A percentile compares a stretch with the other conserved stretches of the same genome.
Conservation (phyloP, 1,140 invertebrate species). For the Papilio dardanus region DNA sequence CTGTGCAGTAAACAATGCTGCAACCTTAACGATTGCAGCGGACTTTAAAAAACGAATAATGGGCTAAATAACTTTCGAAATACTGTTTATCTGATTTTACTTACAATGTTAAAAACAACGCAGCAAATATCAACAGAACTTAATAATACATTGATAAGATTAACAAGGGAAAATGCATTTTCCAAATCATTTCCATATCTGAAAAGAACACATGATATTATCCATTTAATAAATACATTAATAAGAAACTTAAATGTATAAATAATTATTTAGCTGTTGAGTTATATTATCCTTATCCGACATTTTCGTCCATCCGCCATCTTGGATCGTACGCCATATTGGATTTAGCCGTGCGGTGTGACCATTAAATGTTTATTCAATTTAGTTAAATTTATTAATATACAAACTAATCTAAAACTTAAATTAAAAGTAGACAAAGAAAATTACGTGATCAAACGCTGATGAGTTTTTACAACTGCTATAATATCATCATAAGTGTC, state of each 20-base stretch:
- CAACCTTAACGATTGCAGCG: no score
- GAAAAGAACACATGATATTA: conserved; percentile 5
- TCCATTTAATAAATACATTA: neutral
- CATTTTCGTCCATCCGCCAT: neutral
- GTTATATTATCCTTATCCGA: neutral
- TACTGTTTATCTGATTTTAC: conserved; percentile 43
- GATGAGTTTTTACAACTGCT: conserved; percentile 63
- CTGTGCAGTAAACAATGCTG: no score
- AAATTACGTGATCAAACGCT: conserved; percentile 65
- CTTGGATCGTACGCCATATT: neutral
- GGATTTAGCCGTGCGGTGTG: neutral
- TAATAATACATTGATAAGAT: conserved; percentile 68
- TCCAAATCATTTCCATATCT: conserved; percentile 71
- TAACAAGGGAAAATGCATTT: conserved; percentile 66
- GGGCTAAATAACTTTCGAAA: no score
- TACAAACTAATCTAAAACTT: neutral
- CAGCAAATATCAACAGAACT: conserved; percentile 74
- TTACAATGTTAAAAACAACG: conserved; percentile 69
- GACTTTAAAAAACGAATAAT: no score
- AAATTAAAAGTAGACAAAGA: neutral
- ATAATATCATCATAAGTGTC: conserved; percentile 62
- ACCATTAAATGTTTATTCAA: neutral
- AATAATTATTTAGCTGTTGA: neutral
- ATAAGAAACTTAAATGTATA: neutral
- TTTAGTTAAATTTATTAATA: no score